Base-by-base conservation (phyloP, 2,113 vertebrate genomes). In the Hyperoodon ampullatus region DNA sequence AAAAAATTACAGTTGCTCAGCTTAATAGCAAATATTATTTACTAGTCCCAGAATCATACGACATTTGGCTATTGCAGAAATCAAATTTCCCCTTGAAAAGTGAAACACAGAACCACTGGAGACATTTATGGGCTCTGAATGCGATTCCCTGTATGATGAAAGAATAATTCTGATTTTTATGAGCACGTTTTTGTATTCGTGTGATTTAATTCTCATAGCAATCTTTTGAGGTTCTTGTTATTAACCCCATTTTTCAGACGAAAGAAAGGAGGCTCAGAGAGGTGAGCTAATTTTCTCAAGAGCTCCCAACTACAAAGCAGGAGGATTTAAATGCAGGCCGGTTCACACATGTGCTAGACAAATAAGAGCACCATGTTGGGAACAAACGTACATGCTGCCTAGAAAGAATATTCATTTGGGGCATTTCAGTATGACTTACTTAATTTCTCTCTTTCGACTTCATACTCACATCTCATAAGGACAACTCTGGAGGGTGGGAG, bases 181-280 rank as follows among this genome's bases (percentile, higher is more conserved):
- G 94, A 88, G 71, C 42, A 85, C 14, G 39, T 86, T 95, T 96
- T 92, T 87, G 63, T 88, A 85, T 96, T n/a, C 86, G 42, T 86
- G 23, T 78, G 61, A 93, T 92, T 92, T 82, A 74, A 95, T 96
- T 53, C 44, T 92, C 58, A 50, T 12, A 71, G 55, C 42, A 92
- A 42, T 92, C 86, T 68, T 93, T 60, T 26, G 33, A 94, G 66
- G 53, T 72, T 78, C 63, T 28, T 95, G 61, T 95, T 97, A 97
- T 96, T 92, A 96, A 90, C 21, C 33, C 44, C n/a, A 93, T 97
- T 95, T 97, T 95, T 97, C 68, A 84, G 77, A 80, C 68, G 61
- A 95, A 77, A 47, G 65, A 96, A 77, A 77, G 55, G 19, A 94
- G 70, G 26, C 44, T 92, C 35, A 77, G 53, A 35, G 88, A 86